Percentiles rank a stretch among this genome's conserved stretches.
phyloP scores from a whole-genome alignment of 2,113 vertebrate species.

The Erinaceus europaeus region DNA sequence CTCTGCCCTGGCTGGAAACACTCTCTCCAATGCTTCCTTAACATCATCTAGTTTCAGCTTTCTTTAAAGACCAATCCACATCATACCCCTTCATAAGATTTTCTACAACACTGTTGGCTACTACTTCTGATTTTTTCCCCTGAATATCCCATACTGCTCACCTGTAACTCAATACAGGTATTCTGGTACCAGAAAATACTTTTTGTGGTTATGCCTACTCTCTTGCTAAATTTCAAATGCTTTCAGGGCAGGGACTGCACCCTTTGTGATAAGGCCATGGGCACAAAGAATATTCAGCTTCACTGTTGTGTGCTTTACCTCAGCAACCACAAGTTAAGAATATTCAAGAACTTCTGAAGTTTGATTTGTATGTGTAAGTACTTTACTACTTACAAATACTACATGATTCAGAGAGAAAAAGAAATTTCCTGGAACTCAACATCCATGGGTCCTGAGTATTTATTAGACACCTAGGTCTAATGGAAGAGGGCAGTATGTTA shows the following conservation, averaged over 20 bases:
- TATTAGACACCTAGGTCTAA: neutral
- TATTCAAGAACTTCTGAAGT: neutral
- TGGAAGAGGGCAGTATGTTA: neutral
- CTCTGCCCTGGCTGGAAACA: neutral
- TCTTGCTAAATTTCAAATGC: neutral
- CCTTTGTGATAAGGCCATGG: fast-evolving
- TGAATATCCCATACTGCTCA: neutral
- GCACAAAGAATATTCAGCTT: neutral
- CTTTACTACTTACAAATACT: conserved; percentile 1
- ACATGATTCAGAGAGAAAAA: conserved; percentile 11
- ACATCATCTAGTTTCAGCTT: neutral
- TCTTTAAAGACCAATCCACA: neutral
- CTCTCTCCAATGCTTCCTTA: neutral
- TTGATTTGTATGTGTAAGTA: neutral
- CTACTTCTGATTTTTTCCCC: neutral
- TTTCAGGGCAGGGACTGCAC: neutral
- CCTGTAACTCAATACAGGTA: neutral
- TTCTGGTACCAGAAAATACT: neutral
- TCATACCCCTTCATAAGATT: neutral
- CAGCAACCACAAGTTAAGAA: neutral
- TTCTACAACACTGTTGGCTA: neutral
- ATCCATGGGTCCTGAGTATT: neutral
- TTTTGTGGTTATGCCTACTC: neutral
- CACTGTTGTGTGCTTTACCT: neutral
- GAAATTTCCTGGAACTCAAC: neutral